Evolutionary conservation across 2,113 vertebrate species (phyloP).

Genomic region (Callorhinus ursinus): DNA sequence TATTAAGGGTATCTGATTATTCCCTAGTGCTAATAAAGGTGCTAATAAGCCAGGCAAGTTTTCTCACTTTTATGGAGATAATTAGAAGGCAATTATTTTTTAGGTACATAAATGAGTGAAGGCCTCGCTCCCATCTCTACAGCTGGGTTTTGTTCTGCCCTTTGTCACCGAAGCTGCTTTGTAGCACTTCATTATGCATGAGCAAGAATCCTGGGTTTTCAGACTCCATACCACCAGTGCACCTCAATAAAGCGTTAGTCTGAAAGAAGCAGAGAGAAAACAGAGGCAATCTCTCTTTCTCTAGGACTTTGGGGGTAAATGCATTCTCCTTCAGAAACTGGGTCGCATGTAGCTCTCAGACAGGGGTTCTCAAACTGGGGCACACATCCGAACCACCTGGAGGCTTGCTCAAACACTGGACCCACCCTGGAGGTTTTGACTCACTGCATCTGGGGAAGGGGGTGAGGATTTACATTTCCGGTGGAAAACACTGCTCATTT

Average conservation of each 20-base stretch:
- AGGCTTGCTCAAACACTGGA: not conserved
- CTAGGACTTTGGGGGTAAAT: not conserved
- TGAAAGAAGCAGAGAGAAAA: not conserved
- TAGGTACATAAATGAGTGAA: not conserved
- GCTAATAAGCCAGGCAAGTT: not conserved
- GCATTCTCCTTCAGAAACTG: not conserved
- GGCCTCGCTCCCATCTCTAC: fast-evolving
- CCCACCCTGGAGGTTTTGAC: not conserved
- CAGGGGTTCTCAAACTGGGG: not conserved
- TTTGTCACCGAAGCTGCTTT: not conserved
- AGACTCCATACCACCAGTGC: not conserved
- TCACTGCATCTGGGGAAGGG: not conserved
- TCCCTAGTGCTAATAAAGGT: conserved; percentile 51
- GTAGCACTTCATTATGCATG: not conserved
- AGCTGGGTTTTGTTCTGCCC: not conserved
- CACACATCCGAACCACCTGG: not conserved
- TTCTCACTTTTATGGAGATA: not conserved
- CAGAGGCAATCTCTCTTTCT: not conserved
- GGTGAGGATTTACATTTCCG: not conserved
- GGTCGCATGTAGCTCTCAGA: not conserved
- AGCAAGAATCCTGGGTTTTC: not conserved
- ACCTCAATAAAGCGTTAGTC: not conserved
- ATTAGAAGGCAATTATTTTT: conserved; percentile 47
- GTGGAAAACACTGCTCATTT: not conserved
- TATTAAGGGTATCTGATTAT: not conserved